Evolutionary conservation across 1,140 invertebrate species (phyloP).

Genomic region (Drosophila bocqueti): DNA sequence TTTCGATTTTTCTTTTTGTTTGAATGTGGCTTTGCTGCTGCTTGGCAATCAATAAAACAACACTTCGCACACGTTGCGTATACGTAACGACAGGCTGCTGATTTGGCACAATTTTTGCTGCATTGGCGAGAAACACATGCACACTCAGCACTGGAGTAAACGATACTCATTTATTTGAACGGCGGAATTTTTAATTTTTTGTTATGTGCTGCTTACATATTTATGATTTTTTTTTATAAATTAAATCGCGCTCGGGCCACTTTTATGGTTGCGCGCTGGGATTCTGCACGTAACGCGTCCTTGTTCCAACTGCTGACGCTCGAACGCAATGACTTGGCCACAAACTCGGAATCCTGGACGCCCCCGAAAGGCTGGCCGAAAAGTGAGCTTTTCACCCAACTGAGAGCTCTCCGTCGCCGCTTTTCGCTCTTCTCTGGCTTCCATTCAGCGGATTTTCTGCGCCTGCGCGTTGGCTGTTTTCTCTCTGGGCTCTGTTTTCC

Average conservation of each 20-base stretch:
- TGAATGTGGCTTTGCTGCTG: constrained; percentile 18
- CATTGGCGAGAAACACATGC: constrained; percentile 17
- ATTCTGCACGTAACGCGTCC: constrained; percentile 78
- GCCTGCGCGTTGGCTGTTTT: constrained; percentile 11
- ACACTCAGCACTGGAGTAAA: constrained; percentile 25
- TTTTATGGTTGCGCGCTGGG: constrained; percentile 58
- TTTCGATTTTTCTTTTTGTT: constrained; percentile 13
- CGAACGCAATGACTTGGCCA: constrained; percentile 65
- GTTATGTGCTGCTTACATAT: constrained; percentile 5
- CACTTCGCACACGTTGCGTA: constrained; percentile 61
- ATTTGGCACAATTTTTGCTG: constrained; percentile 42
- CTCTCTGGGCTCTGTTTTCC: constrained; percentile 23
- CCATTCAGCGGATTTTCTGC: constrained; percentile 46
- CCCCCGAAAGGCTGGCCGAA: constrained; percentile 56
- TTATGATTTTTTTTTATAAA: constrained; percentile 22
- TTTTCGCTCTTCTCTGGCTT: constrained; percentile 34
- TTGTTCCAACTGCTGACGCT: constrained; percentile 81
- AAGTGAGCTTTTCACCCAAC: constrained; percentile 44
- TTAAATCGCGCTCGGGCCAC: constrained; percentile 36
- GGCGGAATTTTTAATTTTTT: constrained; percentile 7
- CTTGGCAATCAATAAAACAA: constrained; percentile 71
- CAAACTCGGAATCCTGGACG: constrained; percentile 73
- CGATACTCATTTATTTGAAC: not conserved
- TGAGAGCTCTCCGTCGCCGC: constrained; percentile 7
- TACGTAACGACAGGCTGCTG: constrained; percentile 60